A percentile compares a stretch with the other conserved stretches of the same genome.
phyloP scores from a whole-genome alignment of 2,888 invertebrate genomes.

The Tholera decimalis region DNA sequence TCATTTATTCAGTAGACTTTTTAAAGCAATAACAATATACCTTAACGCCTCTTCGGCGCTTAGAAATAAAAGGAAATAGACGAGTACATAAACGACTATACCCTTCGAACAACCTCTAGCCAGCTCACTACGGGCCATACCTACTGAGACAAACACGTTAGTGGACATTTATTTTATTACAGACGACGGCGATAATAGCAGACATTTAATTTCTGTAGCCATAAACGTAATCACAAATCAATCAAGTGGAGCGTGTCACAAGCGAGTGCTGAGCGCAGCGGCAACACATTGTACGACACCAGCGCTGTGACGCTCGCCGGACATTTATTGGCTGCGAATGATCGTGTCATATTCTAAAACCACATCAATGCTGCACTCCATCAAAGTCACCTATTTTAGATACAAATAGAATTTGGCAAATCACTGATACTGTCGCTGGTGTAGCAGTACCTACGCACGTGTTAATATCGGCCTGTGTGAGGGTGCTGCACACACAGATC shows the following conservation, averaged over 20 bases:
- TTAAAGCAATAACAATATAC: too few species aligned
- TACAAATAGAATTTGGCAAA: conserved; percentile 62
- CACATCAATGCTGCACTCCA: conserved; percentile 44
- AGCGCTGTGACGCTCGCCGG: background rate
- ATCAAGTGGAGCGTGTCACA: conserved; percentile 9
- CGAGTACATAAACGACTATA: too few species aligned
- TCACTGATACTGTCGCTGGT: conserved; percentile 8
- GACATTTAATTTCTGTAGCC: conserved; percentile 10
- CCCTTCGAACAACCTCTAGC: too few species aligned
- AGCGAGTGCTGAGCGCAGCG: background rate
- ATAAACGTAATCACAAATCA: conserved; percentile 26
- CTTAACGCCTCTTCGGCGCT: too few species aligned
- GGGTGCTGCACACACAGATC: conserved; percentile 17
- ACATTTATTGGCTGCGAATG: conserved; percentile 40
- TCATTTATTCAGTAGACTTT: too few species aligned
- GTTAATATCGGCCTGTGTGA: conserved; percentile 3
- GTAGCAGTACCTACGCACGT: background rate
- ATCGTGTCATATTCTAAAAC: conserved; percentile 33
- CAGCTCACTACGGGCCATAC: too few species aligned
- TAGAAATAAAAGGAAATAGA: too few species aligned
- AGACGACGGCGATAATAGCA: background rate
- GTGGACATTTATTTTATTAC: background rate
- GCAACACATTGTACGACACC: background rate
- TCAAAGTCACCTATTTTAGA: conserved; percentile 56
- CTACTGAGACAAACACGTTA: too few species aligned